phyloP scores from a whole-genome alignment of 2,113 vertebrate genomes.

The Neopipo cinnamomea region DNA sequence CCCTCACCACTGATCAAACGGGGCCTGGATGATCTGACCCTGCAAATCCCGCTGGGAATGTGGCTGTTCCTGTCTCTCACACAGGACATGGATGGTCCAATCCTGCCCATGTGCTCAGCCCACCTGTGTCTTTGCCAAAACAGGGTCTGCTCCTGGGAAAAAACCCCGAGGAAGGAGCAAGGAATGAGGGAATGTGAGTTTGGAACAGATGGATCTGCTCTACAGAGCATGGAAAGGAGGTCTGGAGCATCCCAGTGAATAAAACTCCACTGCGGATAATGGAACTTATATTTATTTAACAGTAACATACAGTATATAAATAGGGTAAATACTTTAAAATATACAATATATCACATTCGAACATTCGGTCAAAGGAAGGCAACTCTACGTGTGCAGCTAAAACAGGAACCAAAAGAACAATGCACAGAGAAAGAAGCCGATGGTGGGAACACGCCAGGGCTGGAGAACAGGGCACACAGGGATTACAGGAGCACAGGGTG shows the following conservation, averaged over 20 bases:
- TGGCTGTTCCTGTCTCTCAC: accelerated
- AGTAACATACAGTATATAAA: conserved; percentile 69
- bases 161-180: neutral
- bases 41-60: neutral
- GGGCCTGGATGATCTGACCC: neutral
- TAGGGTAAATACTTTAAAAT: conserved; percentile 66
- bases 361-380: conserved; percentile 49
- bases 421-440: conserved; percentile 51
- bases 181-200: accelerated
- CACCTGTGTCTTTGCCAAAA: accelerated
- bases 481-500: neutral
- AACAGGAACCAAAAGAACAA: neutral
- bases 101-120: neutral
- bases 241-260: neutral
- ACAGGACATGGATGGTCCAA: neutral
- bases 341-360: conserved; percentile 67
- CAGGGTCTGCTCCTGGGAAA: neutral
- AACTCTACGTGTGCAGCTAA: conserved; percentile 43
- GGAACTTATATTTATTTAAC: conserved; percentile 65
- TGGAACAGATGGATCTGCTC: neutral
- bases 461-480: neutral
- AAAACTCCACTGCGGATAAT: neutral
- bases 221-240: neutral
- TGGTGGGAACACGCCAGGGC: neutral
- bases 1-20: accelerated